A percentile compares a stretch with the other conserved stretches of the same genome.
phyloP scores from a whole-genome alignment of 2,888 invertebrate genomes.

The Drosophila nigricruria region DNA sequence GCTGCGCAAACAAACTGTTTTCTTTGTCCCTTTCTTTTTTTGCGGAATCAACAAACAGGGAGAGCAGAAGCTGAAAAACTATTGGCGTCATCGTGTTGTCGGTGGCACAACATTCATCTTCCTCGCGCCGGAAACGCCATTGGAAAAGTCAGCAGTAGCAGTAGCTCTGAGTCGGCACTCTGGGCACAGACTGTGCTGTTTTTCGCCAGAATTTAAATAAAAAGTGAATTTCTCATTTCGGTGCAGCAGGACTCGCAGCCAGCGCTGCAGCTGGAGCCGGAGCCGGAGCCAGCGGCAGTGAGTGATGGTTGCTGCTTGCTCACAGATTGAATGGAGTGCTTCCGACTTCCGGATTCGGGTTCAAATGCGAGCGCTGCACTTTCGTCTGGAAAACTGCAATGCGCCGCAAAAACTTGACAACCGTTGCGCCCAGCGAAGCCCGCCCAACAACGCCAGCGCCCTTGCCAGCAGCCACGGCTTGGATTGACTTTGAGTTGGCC shows the following conservation, averaged over 20 bases:
- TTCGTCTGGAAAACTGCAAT: conserved; percentile 74
- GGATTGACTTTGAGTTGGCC: conserved; percentile 61
- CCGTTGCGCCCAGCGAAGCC: conserved; percentile 18
- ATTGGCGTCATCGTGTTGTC: conserved; percentile 84
- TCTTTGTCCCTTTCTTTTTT: conserved; percentile 1
- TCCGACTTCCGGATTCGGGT: conserved; percentile 76
- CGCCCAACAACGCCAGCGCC: not conserved
- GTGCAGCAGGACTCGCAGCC: conserved; percentile 21
- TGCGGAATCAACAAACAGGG: conserved; percentile 59
- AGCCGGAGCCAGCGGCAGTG: conserved; percentile 29
- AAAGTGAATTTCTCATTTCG: conserved; percentile 72
- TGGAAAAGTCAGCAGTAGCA: conserved; percentile 64
- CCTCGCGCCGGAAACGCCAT: conserved; percentile 82
- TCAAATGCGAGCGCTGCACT: conserved; percentile 71
- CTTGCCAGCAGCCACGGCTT: conserved; percentile 10
- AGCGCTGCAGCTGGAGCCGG: conserved; percentile 23
- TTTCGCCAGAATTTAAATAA: conserved; percentile 74
- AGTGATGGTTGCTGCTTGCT: conserved; percentile 64
- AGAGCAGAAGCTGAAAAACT: conserved; percentile 61
- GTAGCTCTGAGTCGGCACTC: conserved; percentile 13
- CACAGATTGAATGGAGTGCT: conserved; percentile 80
- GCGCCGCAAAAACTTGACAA: conserved; percentile 64
- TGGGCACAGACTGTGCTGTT: conserved; percentile 43
- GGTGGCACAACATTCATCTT: conserved; percentile 83
- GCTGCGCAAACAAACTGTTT: conserved; percentile 8